Percentiles rank a stretch among this genome's conserved stretches.
These are phyloP conservation scores for Diabrotica virgifera DNA, from an alignment of 1,140 invertebrate species.

Conservation along the genomic window DNA sequence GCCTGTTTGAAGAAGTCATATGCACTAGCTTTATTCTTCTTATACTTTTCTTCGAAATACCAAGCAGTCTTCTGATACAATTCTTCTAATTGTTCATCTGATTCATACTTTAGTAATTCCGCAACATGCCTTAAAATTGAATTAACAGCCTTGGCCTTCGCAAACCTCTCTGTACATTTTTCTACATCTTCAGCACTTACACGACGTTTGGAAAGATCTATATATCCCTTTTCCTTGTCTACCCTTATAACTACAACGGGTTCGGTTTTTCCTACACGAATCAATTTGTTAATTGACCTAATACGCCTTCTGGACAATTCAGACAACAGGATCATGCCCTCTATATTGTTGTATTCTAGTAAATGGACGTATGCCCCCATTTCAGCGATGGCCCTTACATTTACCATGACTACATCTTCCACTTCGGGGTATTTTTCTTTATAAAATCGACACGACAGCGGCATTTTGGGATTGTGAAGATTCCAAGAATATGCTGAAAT, in stretches of 20 bases:
- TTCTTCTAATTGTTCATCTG: slow-evolving; percentile 90
- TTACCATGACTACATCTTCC: slow-evolving; percentile 99
- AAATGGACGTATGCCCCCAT: slow-evolving; percentile 99
- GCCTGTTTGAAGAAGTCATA: slow-evolving; percentile 99
- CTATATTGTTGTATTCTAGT: slow-evolving; percentile 98
- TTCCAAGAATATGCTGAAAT: not conserved
- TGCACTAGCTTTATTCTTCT: slow-evolving; percentile 86
- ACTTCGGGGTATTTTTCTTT: slow-evolving; percentile 97
- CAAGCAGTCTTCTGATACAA: slow-evolving; percentile 98
- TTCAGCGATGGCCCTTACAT: slow-evolving; percentile 96
- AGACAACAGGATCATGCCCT: slow-evolving; percentile 93
- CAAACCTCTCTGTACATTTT: slow-evolving; percentile 97
- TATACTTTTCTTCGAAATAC: slow-evolving; percentile 97
- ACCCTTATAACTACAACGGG: slow-evolving; percentile 99
- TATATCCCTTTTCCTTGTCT: slow-evolving; percentile 99
- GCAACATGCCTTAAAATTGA: slow-evolving; percentile 97
- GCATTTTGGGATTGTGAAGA: slow-evolving; percentile 64
- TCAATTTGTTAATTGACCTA: slow-evolving; percentile 98
- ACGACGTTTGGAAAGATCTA: slow-evolving; percentile 97
- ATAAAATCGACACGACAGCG: slow-evolving; percentile 96
- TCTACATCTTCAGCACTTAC: slow-evolving; percentile 97
- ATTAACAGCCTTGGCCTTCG: slow-evolving; percentile 98
- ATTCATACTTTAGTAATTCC: slow-evolving; percentile 88
- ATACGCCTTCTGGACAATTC: slow-evolving; percentile 98
- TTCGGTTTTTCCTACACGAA: slow-evolving; percentile 97